phyloP scores from a whole-genome alignment of 2,113 vertebrate genomes.

The Chionodraco myersi region DNA sequence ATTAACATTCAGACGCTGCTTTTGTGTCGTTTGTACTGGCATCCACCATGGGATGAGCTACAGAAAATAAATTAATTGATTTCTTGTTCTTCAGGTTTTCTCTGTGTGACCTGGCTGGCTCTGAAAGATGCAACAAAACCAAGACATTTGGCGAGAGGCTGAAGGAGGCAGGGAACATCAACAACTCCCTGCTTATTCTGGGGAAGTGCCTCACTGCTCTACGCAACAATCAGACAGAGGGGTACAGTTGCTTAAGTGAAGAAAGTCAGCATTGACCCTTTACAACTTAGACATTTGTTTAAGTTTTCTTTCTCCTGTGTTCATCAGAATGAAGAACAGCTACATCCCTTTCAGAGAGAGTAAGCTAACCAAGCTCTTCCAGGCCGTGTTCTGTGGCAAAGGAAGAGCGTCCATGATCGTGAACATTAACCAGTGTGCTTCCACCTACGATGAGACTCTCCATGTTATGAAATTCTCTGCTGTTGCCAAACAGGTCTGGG shows the following conservation, averaged over 20 bases:
- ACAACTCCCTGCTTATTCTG: slow-evolving; percentile 92
- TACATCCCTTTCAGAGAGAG: slow-evolving; percentile 92
- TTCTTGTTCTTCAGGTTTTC: slow-evolving; percentile 81
- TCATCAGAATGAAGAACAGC: slow-evolving; percentile 67
- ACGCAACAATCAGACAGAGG: slow-evolving; percentile 86
- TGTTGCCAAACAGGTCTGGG: slow-evolving; percentile 87
- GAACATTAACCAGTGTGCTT: slow-evolving; percentile 90
- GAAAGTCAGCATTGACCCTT: background rate
- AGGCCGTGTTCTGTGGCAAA: slow-evolving; percentile 89
- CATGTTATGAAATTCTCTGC: slow-evolving; percentile 94
- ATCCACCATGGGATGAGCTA: background rate
- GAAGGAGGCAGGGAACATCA: slow-evolving; percentile 93
- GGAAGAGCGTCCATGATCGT: slow-evolving; percentile 91
- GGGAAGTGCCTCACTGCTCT: slow-evolving; percentile 91
- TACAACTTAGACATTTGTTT: background rate
- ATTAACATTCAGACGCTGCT: background rate
- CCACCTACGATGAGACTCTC: slow-evolving; percentile 90
- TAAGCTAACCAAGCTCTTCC: slow-evolving; percentile 92
- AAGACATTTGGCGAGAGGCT: slow-evolving; percentile 89
- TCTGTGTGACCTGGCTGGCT: slow-evolving; percentile 92
- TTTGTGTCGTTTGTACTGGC: background rate
- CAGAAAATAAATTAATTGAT: background rate
- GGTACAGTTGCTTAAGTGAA: slow-evolving; percentile 70
- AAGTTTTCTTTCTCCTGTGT: background rate
- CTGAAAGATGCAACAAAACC: slow-evolving; percentile 91